Evolutionary conservation across 2,113 vertebrate genomes (phyloP).

Genomic region (Ondatra zibethicus): DNA sequence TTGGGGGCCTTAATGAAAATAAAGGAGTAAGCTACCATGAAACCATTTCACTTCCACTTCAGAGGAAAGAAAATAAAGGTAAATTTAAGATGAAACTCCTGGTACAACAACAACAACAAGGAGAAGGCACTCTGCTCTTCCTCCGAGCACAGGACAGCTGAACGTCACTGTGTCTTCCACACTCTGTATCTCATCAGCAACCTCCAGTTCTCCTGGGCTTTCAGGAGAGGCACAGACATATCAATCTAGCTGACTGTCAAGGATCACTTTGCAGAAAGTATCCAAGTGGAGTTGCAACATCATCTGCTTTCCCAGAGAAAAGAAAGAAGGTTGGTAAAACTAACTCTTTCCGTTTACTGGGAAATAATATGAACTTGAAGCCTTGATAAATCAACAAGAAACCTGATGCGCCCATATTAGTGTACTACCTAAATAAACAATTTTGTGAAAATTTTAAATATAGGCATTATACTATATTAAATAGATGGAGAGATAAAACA

Average conservation of each 20-base stretch:
- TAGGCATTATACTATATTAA: background rate
- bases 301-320: conserved; percentile 28
- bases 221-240: conserved; percentile 76
- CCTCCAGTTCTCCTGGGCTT: conserved; percentile 67
- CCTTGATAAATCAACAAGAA: conserved; percentile 51
- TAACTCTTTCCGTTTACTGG: conserved; percentile 4
- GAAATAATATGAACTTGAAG: conserved; percentile 61
- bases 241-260: conserved; percentile 78
- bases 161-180: conserved; percentile 63
- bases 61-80: conserved; percentile 24
- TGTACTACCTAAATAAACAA: background rate
- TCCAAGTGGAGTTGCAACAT: conserved; percentile 71
- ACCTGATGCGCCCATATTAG: background rate
- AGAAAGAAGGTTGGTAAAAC: background rate
- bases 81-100: conserved; percentile 37
- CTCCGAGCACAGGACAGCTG: conserved; percentile 31
- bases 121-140: conserved; percentile 15
- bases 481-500: background rate
- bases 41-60: conserved; percentile 25
- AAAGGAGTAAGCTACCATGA: background rate
- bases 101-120: conserved; percentile 1
- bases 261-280: conserved; percentile 63
- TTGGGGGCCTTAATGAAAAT: background rate
- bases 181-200: conserved; percentile 73
- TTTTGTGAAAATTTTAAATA: conserved; percentile 19